Base-by-base conservation (phyloP, 2,888 invertebrate species). In the Thereva nobilitata region DNA sequence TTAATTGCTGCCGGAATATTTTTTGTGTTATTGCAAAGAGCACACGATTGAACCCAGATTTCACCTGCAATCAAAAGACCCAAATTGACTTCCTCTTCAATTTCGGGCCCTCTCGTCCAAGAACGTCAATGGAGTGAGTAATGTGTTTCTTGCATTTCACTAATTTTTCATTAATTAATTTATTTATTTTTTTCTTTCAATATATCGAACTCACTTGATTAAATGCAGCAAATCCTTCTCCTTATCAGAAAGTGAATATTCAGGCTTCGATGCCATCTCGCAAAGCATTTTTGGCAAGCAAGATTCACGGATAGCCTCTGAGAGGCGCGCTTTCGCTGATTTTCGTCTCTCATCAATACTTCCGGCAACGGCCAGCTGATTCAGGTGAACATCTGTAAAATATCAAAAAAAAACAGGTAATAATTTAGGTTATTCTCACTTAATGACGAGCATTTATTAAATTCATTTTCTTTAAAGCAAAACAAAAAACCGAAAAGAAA, bases 211-310 rank as follows among this genome's bases (percentile, higher is more conserved):
- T 75, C 73, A 81, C 81, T 78, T 77, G 61, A 81, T 79, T 67
- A 81, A 74, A 64, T 77, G 71, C 2, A 81, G 73, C 23, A 81
- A 72, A 66, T 80, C 80, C 59, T 77, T 76, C 70, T 81, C 81
- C 70, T 80, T 80, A 67, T 81, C 81, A 5, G 75, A 77, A 4
- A 81, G 72, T 55, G 74, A 72, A 70, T 80, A 77, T 12, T 79
- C 78, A 9, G 78, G 78, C 55, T 80, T 79, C 4, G 81, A 76
- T 3, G 81, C 80, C 75, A 81, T 76, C 72, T 81, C 81, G 67
- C 81, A 81, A 0, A 81, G 72, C 78, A 81, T 78, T 73, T 81
- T 81, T 5, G 81, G 81, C 66, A 81, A 70, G 67, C 81, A 81
- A 3, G 80, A 78, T 54, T 81, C 81, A 67, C 79, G 75, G 45